Conservation (phyloP, 2,797 vertebrate species). For the Neosilurus hyrtlii region DNA sequence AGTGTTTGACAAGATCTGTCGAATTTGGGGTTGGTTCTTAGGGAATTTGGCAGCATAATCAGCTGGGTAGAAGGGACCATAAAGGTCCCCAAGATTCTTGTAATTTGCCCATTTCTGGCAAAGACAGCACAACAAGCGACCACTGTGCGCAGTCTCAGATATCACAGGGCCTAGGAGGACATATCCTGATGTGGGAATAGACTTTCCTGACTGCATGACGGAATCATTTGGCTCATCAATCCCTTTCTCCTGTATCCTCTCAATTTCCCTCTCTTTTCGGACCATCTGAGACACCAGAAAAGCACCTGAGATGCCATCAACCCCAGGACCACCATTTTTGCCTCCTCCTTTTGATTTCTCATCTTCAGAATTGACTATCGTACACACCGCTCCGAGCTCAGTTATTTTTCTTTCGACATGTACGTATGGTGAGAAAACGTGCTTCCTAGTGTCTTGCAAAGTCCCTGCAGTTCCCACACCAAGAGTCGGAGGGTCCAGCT, state of each 20-base stretch:
- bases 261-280: constrained; percentile 73
- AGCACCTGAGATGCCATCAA: constrained; percentile 66
- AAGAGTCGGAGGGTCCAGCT: constrained; percentile 67
- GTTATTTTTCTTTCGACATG: constrained; percentile 93
- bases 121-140: constrained; percentile 92
- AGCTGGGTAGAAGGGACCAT: constrained; percentile 95
- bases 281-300: constrained; percentile 67
- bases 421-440: constrained; percentile 90
- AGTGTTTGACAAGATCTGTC: constrained; percentile 66
- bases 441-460: constrained; percentile 83
- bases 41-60: constrained; percentile 92
- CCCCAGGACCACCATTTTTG: constrained; percentile 62
- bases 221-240: constrained; percentile 69
- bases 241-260: constrained; percentile 62
- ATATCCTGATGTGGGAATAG: constrained; percentile 86
- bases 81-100: constrained; percentile 96
- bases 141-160: constrained; percentile 86
- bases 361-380: constrained; percentile 94
- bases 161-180: constrained; percentile 90
- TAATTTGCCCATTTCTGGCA: constrained; percentile 99
- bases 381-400: constrained; percentile 91
- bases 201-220: constrained; percentile 84
- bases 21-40: constrained; percentile 87
- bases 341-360: constrained; percentile 83
- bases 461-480: constrained; percentile 60